Percentiles rank a stretch among this genome's conserved stretches.
Conservation (phyloP, 37 sponge, comb jelly and placozoan species). For the Halichondria panicea region DNA sequence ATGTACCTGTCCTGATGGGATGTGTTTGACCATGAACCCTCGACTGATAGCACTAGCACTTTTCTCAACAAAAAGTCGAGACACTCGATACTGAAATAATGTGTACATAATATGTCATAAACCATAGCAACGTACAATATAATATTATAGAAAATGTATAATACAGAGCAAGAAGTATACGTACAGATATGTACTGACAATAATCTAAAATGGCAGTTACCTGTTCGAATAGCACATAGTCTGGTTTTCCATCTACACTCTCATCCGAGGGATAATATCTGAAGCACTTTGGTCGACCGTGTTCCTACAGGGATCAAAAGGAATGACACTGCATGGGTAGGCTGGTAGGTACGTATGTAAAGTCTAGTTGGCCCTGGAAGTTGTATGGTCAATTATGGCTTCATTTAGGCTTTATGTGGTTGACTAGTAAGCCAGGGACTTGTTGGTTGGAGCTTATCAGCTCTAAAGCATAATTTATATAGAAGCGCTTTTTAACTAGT, state of each 20-base stretch:
- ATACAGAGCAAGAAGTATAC: not conserved
- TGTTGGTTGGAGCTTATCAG: too few relatives aligned
- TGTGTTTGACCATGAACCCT: constrained; percentile 58
- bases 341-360: not conserved
- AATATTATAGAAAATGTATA: not conserved
- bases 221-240: constrained; percentile 73
- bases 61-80: constrained; percentile 34
- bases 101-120: not conserved
- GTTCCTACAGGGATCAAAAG: constrained; percentile 52
- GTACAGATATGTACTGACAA: not conserved
- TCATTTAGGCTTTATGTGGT: too few relatives aligned
- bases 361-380: too few relatives aligned
- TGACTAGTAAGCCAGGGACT: too few relatives aligned
- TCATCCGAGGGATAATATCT: constrained; percentile 68
- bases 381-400: too few relatives aligned
- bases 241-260: constrained; percentile 16
- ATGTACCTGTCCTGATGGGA: constrained; percentile 72
- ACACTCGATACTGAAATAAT: constrained; percentile 54
- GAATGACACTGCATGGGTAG: not conserved
- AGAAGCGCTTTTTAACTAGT: too few relatives aligned
- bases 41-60: constrained; percentile 31
- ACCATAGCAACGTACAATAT: not conserved
- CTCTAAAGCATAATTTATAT: too few relatives aligned
- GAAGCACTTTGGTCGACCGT: constrained; percentile 64
- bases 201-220: constrained; percentile 9